These are phyloP conservation scores for Halcyon senegalensis DNA, from an alignment of 2,113 vertebrate species.

Conservation along the genomic window DNA sequence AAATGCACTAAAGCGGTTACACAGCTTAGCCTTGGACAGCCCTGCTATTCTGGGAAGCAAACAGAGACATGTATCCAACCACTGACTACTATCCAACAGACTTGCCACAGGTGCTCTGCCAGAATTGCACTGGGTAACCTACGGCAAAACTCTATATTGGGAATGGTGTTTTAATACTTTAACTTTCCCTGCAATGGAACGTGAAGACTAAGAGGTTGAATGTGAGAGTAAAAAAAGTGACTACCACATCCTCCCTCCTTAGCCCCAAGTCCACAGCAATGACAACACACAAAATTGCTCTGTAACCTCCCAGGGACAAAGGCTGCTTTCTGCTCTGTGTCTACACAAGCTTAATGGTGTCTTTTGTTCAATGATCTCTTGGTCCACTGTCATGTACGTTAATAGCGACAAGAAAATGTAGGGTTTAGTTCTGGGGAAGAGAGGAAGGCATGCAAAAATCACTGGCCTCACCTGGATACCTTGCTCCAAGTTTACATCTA, in stretches of 20 bases:
- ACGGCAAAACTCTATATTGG: neutral
- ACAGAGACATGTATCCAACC: neutral
- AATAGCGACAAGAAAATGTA: neutral
- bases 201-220: neutral
- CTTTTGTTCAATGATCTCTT: neutral
- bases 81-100: neutral
- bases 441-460: neutral
- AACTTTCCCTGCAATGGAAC: accelerated
- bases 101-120: neutral
- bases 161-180: neutral
- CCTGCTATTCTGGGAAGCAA: neutral
- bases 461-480: neutral
- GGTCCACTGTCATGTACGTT: neutral
- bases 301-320: neutral
- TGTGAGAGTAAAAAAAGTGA: neutral
- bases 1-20: too few species aligned
- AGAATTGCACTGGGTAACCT: neutral
- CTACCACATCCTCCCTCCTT: neutral
- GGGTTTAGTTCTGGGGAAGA: neutral
- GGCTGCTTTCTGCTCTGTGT: neutral
- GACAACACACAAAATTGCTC: neutral
- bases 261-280: neutral
- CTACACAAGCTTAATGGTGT: neutral
- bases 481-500: neutral
- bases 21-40: neutral